Base-by-base conservation (phyloP, 2,888 invertebrate genomes). In the Cosmopolites sordidus region DNA sequence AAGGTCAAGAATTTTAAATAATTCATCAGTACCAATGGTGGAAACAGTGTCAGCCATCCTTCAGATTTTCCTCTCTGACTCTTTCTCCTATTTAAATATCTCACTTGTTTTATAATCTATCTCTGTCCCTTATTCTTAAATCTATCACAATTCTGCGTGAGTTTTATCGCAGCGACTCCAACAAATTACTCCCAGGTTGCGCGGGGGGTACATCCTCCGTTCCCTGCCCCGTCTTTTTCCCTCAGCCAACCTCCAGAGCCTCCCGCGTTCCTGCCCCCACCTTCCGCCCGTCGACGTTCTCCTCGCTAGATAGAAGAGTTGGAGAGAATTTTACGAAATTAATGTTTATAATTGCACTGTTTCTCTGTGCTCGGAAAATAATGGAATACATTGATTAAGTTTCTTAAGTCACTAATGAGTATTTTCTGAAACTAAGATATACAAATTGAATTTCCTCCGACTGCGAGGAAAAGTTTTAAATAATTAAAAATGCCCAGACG, bases 131-230 rank as follows among this genome's bases (percentile, higher is more conserved):
- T 70, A 69, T 69, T 70, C 68, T 70, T 69, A 69, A 71, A 73
- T 72, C 71, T 72, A 73, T 72, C 73, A 71, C 70, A 69, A 73
- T 73, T 72, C 70, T 68, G 70, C 68, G 71, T 71, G 69, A 69
- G 70, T 72, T 71, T 72, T 73, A 71, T 71, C 71, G 68, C 66
- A 66, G 67, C 62, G 65, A 67, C 70, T 69, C 65, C 64, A 65
- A 70, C 71, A 71, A 73, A 73, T 72, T 72, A 70, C 68, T 71
- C 71, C 71, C 67, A 66, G 66, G 67, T 58, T 48, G 43, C 44
- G 50, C 43, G 45, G 53, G 54, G 54, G 48, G 22, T 22, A 22
- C 22, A 39, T 30, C 33, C 30, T 15, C 16, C n/a, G 49, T 14
- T 8, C 33, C n/a, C 12, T 3, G 11, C 33, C 33, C 33, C 33